A percentile compares a stretch with the other conserved stretches of the same genome.
Evolutionary conservation across 2,797 vertebrate species (phyloP).

Genomic region (Selene dorsalis): DNA sequence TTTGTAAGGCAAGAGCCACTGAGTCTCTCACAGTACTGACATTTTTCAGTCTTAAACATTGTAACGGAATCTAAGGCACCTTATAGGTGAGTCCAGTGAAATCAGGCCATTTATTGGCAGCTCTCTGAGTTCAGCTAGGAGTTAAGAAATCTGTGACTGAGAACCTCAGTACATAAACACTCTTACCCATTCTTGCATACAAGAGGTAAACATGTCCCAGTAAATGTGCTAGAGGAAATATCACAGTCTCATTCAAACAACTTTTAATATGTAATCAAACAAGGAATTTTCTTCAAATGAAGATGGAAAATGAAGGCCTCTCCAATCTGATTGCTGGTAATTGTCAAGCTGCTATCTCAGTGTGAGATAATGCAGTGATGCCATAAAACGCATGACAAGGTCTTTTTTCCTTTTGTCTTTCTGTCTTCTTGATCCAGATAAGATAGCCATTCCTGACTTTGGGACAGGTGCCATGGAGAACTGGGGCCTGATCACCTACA

Average conservation of each 20-base stretch:
- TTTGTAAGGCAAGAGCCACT: no score
- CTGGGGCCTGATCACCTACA: conserved; percentile 97
- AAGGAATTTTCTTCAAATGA: neutral
- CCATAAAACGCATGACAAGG: conserved; percentile 8
- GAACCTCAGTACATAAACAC: no score
- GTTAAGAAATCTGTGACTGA: no score
- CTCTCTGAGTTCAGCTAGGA: no score
- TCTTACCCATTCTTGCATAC: no score
- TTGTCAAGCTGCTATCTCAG: neutral
- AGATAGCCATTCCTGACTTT: conserved; percentile 98
- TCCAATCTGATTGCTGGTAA: neutral
- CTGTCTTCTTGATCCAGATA: conserved; percentile 83
- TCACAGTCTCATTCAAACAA: neutral
- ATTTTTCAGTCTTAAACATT: no score
- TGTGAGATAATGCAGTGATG: conserved; percentile 1
- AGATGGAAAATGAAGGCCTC: neutral
- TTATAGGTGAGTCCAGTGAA: no score
- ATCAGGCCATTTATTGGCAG: no score
- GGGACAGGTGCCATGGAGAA: conserved; percentile 99
- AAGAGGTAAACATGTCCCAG: neutral
- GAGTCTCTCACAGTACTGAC: no score
- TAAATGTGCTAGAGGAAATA: neutral
- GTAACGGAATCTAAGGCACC: no score
- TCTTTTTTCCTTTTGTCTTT: neutral
- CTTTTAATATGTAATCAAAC: neutral